phyloP scores from a whole-genome alignment of 2,113 vertebrate genomes.

The Erinaceus europaeus region DNA sequence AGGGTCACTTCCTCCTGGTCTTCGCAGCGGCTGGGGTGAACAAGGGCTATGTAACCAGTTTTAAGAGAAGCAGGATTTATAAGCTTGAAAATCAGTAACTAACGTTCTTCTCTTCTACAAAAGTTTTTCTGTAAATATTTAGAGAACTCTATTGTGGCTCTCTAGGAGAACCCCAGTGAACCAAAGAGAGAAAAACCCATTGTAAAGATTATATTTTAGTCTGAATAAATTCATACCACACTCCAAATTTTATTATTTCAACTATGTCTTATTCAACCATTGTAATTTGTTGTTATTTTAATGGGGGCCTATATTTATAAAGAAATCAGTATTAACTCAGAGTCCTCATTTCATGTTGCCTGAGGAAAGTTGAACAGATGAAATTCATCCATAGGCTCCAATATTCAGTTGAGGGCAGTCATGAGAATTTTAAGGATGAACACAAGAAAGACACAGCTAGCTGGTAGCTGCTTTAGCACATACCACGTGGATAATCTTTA shows the following conservation, averaged over 20 bases:
- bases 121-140: conserved; percentile 26
- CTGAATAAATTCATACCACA: not conserved
- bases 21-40: not conserved
- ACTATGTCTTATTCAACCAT: conserved; percentile 1
- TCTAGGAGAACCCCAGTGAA: not conserved
- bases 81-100: not conserved
- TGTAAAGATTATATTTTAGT: not conserved
- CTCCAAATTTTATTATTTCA: not conserved
- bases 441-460: not conserved
- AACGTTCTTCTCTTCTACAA: conserved; percentile 4
- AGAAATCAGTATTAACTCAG: conserved; percentile 34
- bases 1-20: not conserved
- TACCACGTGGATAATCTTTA: not conserved
- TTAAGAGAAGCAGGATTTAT: conserved; percentile 25
- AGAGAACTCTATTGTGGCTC: not conserved
- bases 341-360: not conserved
- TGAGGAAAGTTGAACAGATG: conserved; percentile 27
- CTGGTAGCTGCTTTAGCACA: not conserved
- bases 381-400: not conserved
- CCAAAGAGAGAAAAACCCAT: not conserved
- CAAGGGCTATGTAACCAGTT: not conserved
- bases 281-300: conserved; percentile 34
- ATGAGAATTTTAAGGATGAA: conserved; percentile 27
- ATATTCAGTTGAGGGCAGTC: not conserved
- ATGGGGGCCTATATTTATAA: conserved; percentile 14